phyloP scores from a whole-genome alignment of 2,888 invertebrate genomes.

The Callyntrura guangdongensis region DNA sequence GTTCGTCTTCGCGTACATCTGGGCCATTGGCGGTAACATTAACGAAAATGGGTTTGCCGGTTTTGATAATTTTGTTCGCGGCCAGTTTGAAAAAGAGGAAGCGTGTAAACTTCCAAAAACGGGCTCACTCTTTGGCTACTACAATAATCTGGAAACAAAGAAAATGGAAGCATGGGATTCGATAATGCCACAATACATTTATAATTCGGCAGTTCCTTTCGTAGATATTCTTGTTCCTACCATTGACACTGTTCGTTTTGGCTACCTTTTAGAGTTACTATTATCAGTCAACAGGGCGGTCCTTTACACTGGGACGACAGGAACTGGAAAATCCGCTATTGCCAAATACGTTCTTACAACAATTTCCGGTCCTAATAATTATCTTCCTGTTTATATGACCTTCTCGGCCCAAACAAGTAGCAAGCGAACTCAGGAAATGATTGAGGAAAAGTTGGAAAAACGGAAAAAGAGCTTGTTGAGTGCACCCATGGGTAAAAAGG shows the following conservation, averaged over 20 bases:
- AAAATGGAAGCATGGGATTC: slow-evolving; percentile 92
- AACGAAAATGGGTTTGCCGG: slow-evolving; percentile 89
- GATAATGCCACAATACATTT: slow-evolving; percentile 91
- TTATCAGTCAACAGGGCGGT: slow-evolving; percentile 91
- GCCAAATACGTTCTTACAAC: slow-evolving; percentile 91
- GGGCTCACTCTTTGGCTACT: slow-evolving; percentile 92
- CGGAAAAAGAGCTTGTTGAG: slow-evolving; percentile 92
- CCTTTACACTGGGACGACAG: slow-evolving; percentile 95
- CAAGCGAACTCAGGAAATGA: slow-evolving; percentile 92
- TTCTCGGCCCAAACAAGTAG: slow-evolving; percentile 97
- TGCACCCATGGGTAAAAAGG: slow-evolving; percentile 93
- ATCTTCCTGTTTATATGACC: slow-evolving; percentile 92
- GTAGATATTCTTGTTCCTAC: slow-evolving; percentile 96
- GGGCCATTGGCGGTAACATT: slow-evolving; percentile 95
- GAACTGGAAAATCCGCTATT: slow-evolving; percentile 96
- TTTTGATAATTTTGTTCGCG: slow-evolving; percentile 90
- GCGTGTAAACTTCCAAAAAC: slow-evolving; percentile 91
- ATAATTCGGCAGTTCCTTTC: slow-evolving; percentile 91
- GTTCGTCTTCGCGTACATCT: slow-evolving; percentile 93
- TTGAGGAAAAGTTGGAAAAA: slow-evolving; percentile 93
- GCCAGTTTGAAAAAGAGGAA: slow-evolving; percentile 90
- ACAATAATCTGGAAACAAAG: slow-evolving; percentile 90
- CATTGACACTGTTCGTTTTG: slow-evolving; percentile 95
- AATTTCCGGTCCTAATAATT: slow-evolving; percentile 88
- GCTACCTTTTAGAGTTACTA: slow-evolving; percentile 92